Evolutionary conservation across 2,888 invertebrate species (phyloP), one percentile per base, ranked within the genome.

Genomic region (Hyppa rectilinea): DNA sequence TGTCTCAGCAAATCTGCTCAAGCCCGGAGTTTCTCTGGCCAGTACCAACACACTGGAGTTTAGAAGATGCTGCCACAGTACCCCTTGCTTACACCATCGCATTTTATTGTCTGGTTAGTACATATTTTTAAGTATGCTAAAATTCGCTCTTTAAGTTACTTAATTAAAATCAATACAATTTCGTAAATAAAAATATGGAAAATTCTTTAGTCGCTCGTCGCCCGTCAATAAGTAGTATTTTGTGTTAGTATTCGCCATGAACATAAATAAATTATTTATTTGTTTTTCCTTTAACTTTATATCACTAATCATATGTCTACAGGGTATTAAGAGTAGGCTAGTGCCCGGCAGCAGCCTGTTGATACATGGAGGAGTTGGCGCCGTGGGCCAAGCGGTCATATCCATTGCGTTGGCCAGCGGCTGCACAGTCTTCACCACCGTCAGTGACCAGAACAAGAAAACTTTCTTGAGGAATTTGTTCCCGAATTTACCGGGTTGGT

Each of bases 61-160:
- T 97, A 43, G 95, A 96, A 85, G 97, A 97, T 78, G 97, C 97
- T 4, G 97, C 97, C 6, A 97, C 97, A 0, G 95, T 97, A 1
- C 97, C 97, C 0, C 96, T 97, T 6, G 58, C 58, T 14, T 58
- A 58, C 58, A 29, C 40, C 20, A 26, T 40, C 40, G 58, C 58
- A 26, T 40, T 58, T 29, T 26, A 58, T 23, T 58, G 56, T 38
- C 36, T 58, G 56, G 56, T 58, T 12, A 56, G 23, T 26, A 26
- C 23, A 56, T 56, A 23, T 56, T 26, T 38, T 26, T 9, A n/a
- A 14, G n/a, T 34, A 55, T 34, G 14, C 34, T n/a, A n/a, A 34
- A 34, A 20, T 10, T 23, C 1, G 9, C 5, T 38, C 17, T 20
- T 26, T 49, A 12, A 23, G 23, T 6, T 14, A 26, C 14, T 49